phyloP scores from a whole-genome alignment of 2,888 invertebrate genomes.

The Thereva nobilitata region DNA sequence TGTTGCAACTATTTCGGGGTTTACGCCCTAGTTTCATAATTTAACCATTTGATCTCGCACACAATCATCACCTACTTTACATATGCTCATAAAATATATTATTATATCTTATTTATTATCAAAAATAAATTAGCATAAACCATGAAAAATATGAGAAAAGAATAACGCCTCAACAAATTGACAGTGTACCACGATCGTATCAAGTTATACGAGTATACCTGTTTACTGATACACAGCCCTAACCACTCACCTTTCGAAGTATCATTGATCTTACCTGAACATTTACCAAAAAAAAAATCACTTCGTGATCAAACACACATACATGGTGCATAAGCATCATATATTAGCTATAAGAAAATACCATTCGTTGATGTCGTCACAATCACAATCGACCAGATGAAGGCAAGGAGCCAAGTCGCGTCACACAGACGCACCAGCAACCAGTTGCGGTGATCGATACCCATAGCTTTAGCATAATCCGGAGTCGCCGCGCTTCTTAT shows the following conservation, averaged over 20 bases:
- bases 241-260: constrained; percentile 33
- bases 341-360: constrained; percentile 1
- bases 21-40: too few species aligned
- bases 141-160: too few species aligned
- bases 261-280: constrained; percentile 28
- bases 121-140: too few species aligned
- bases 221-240: constrained; percentile 15
- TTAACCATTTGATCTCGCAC: too few species aligned
- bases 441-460: constrained; percentile 2
- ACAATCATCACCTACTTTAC: too few species aligned
- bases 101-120: too few species aligned
- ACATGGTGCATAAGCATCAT: background rate
- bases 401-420: background rate
- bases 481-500: background rate
- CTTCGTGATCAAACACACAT: constrained; percentile 25
- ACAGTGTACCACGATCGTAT: constrained; percentile 25
- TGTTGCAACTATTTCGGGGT: too few species aligned
- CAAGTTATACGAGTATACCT: constrained; percentile 21
- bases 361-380: constrained; percentile 7
- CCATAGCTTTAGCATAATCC: constrained; percentile 12
- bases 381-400: constrained; percentile 12
- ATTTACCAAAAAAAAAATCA: constrained; percentile 17
- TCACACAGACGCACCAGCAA: background rate
- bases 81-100: too few species aligned
- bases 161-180: background rate